Evolutionary conservation across 92 coral and sea anemone genomes (phyloP), one percentile per base, ranked within the genome.

Genomic region (Meandrina meandrites): DNA sequence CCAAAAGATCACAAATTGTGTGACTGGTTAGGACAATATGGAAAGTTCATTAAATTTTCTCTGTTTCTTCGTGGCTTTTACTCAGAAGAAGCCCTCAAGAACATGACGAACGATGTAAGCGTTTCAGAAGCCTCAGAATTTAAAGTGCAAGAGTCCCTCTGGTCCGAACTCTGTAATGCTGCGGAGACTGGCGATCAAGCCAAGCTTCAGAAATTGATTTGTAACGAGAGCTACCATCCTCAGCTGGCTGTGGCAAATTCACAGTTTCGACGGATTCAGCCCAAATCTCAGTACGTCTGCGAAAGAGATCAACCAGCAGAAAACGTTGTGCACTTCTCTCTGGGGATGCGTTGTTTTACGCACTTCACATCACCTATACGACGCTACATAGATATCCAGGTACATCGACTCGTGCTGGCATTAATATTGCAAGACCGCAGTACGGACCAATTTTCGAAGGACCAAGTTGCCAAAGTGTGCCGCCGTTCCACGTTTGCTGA

Each of bases 361-460:
- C 86, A 87, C 47, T 96, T 96, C 36, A 96, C 98, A 14, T 96
- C 98, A 73, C 98, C 98, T 19, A 96, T 94, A 62, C 93, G 98
- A 48, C 98, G 98, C 17, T 96, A 94, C 85, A 85, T 96, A 5
- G 98, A 96, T 81, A 86, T 96, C 21, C 90, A 89, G 13, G 98
- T 94, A 18, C 98, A 96, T 73, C 96, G 98, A 62, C 90, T 90
- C 51, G 79, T 96, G 19, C 35, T 91, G 37, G 13, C 68, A 21
- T 32, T 66, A 8, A 58, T 81, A 51, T 16, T 17, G 8, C 34
- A 51, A 68, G 74, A 8, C 14, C 72, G 28, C 40, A 34, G 22
- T 34, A 27, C 76, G 36, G 73, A 82, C 28, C 28, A n/a, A 35
- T 34, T 74, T 24, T 57, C 80, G 11, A 66, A 78, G 45, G 98